Evolutionary conservation across 2,113 vertebrate species (phyloP).

Genomic region (Nyctibius bracteatus): DNA sequence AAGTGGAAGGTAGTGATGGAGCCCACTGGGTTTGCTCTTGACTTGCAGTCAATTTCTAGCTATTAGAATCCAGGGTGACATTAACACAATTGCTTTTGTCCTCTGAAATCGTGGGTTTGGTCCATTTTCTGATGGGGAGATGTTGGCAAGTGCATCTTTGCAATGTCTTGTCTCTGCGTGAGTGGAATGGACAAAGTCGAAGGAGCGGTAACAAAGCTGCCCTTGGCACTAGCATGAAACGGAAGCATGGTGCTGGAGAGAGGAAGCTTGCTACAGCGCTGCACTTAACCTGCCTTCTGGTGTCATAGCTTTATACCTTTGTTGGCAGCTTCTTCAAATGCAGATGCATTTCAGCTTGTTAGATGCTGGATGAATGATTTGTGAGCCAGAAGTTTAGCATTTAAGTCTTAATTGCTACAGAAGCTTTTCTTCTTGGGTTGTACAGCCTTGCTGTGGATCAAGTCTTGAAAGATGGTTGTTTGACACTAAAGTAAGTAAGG

Average conservation of each 20-base stretch:
- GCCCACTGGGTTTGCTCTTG: background rate
- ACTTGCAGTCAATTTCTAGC: background rate
- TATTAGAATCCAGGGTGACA: background rate
- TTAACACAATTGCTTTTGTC: slow-evolving; percentile 22
- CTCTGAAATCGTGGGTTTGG: slow-evolving; percentile 56
- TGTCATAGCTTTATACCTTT: background rate
- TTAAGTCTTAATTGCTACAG: background rate
- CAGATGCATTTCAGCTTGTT: background rate
- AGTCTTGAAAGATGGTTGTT: background rate
- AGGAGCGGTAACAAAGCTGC: background rate
- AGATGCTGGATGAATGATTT: background rate
- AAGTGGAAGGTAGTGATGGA: background rate
- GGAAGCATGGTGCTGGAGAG: background rate
- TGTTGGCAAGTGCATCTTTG: background rate
- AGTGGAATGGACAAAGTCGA: background rate
- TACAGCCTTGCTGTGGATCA: background rate
- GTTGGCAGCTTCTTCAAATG: slow-evolving; percentile 2
- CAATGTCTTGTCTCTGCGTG: background rate
- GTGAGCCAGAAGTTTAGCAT: background rate
- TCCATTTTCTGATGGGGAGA: slow-evolving; percentile 59
- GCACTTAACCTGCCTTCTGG: background rate
- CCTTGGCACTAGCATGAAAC: background rate
- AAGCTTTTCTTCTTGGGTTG: slow-evolving; percentile 7
- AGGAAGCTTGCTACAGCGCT: slow-evolving; percentile 11
- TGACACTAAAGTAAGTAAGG: background rate